A percentile compares a stretch with the other conserved stretches of the same genome.
phyloP scores from a whole-genome alignment of 1,140 invertebrate species.

The Brachionus angularis region DNA sequence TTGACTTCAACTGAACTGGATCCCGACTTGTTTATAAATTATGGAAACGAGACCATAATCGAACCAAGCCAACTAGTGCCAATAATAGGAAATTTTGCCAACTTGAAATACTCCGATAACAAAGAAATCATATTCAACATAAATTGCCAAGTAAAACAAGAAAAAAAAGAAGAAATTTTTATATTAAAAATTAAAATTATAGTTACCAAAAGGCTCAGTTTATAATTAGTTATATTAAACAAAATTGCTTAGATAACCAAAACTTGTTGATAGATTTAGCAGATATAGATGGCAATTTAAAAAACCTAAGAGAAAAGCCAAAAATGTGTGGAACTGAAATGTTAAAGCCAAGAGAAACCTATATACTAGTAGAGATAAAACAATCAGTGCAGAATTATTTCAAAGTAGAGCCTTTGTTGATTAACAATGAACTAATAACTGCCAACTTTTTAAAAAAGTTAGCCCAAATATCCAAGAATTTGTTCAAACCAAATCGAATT shows the following conservation, averaged over 20 bases:
- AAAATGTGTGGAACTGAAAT: not conserved
- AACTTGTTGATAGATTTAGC: not conserved
- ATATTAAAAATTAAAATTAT: not conserved
- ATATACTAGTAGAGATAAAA: conserved; percentile 26
- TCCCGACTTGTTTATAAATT: not conserved
- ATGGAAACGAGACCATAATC: not conserved
- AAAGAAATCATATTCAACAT: conserved; percentile 35
- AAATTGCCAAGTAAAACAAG: conserved; percentile 4
- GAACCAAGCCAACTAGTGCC: not conserved
- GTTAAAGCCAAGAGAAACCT: conserved; percentile 4
- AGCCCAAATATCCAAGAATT: conserved; percentile 17
- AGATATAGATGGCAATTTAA: conserved; percentile 1
- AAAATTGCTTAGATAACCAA: not conserved
- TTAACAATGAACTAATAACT: conserved; percentile 3
- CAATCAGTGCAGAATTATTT: not conserved
- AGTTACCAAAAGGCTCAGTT: not conserved
- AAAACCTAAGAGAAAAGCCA: conserved; percentile 1
- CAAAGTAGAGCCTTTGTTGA: not conserved
- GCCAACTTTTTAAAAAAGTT: conserved; percentile 1
- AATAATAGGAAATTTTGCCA: conserved; percentile 27
- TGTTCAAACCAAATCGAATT: not conserved
- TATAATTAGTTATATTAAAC: conserved; percentile 5
- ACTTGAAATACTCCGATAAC: not conserved
- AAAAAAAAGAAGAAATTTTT: not conserved
- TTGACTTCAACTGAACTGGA: not conserved